These are phyloP conservation scores for Arenaria interpres DNA, from an alignment of 2,113 vertebrate species.

Conservation along the genomic window DNA sequence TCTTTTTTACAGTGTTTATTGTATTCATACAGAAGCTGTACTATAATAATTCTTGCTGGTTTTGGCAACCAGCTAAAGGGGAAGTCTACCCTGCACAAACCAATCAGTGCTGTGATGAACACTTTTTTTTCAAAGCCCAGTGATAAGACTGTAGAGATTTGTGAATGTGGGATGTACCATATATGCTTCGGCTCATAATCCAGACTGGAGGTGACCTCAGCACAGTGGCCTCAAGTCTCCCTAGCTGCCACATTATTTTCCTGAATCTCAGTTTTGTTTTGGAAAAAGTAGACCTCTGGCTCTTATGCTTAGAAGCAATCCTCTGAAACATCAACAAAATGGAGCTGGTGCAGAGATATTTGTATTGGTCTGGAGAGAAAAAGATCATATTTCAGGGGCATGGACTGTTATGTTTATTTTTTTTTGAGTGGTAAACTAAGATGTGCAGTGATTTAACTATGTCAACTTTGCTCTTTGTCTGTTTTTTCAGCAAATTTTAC, in stretches of 20 bases:
- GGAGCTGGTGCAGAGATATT: neutral
- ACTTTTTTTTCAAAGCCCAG: neutral
- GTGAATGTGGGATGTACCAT: neutral
- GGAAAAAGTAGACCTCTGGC: neutral
- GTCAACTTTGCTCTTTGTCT: neutral
- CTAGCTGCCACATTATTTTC: neutral
- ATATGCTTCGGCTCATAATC: neutral
- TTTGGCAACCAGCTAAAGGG: neutral
- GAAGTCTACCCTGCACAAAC: neutral
- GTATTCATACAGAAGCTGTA: neutral
- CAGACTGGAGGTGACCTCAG: neutral
- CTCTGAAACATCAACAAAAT: neutral
- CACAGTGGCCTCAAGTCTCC: neutral
- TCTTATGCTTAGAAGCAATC: neutral
- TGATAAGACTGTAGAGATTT: neutral
- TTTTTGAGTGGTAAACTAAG: neutral
- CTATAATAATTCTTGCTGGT: neutral
- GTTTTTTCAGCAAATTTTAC: neutral
- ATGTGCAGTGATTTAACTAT: neutral
- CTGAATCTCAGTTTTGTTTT: neutral
- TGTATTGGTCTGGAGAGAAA: neutral
- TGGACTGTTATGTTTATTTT: accelerated
- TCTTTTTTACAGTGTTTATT: neutral
- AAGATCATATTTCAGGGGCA: neutral
- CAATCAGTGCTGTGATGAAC: neutral